phyloP scores from a whole-genome alignment of 2,113 vertebrate genomes.

The Oreochromis aureus region DNA sequence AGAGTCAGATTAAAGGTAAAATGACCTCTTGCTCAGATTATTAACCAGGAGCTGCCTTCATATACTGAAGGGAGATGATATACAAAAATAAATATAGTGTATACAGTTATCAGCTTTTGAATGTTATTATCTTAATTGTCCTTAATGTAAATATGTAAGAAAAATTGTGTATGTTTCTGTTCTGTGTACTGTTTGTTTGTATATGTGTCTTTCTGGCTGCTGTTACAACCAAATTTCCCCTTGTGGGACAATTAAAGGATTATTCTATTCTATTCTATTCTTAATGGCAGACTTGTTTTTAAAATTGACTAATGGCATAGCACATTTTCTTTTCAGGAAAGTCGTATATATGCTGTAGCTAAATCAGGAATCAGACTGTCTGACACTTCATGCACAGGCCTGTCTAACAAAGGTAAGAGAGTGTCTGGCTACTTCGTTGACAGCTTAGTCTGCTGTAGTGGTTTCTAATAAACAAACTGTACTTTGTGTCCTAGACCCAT shows the following conservation, averaged over 20 bases:
- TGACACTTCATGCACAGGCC: constrained; percentile 80
- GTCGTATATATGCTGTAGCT: constrained; percentile 95
- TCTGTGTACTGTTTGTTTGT: too few species aligned
- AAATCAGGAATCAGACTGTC: constrained; percentile 94
- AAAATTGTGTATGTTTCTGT: too few species aligned
- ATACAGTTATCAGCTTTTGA: background rate
- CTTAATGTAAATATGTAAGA: too few species aligned
- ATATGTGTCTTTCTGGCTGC: too few species aligned
- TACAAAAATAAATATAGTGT: background rate
- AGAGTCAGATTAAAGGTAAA: background rate
- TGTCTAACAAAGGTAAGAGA: constrained; percentile 78
- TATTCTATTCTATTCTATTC: too few species aligned
- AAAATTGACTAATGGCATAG: background rate
- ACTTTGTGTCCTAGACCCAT: constrained; percentile 71
- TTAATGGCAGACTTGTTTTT: background rate
- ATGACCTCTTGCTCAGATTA: background rate
- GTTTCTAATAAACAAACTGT: background rate
- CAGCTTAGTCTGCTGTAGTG: background rate
- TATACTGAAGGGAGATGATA: background rate
- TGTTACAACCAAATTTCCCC: too few species aligned
- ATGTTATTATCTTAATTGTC: background rate
- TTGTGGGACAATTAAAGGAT: too few species aligned
- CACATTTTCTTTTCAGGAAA: constrained; percentile 75
- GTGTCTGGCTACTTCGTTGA: background rate
- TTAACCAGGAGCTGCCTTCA: background rate